phyloP scores from a whole-genome alignment of 2,113 vertebrate genomes.

The Saccopteryx bilineata region DNA sequence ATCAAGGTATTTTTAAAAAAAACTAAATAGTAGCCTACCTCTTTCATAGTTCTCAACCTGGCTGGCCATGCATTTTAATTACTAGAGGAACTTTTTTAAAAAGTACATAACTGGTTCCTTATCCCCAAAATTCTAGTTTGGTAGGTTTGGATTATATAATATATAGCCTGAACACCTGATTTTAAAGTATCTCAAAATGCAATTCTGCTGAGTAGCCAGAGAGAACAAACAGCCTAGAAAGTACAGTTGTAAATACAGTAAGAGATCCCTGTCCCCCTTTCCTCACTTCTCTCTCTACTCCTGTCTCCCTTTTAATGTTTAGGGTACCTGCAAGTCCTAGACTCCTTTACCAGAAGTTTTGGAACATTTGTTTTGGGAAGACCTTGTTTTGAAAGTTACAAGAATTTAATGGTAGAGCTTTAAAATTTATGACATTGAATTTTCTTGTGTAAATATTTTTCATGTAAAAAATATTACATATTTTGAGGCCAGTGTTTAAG shows the following conservation, averaged over 20 bases:
- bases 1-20: slow-evolving; percentile 93
- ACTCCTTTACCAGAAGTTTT: slow-evolving; percentile 14
- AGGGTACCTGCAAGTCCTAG: neutral
- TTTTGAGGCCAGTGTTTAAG: slow-evolving; percentile 12
- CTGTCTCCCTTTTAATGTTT: neutral
- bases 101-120: neutral
- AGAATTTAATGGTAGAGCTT: slow-evolving; percentile 7
- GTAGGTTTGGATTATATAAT: neutral
- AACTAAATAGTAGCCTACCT: neutral
- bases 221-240: neutral
- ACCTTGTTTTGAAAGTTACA: neutral
- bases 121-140: neutral
- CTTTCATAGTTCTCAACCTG: neutral
- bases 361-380: slow-evolving; percentile 25
- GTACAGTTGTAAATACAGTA: neutral
- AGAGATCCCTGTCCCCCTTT: neutral
- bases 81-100: neutral
- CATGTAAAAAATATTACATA: neutral
- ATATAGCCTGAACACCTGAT: neutral
- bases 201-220: neutral
- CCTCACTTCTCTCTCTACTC: neutral
- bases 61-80: neutral
- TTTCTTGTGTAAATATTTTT: slow-evolving; percentile 34
- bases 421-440: slow-evolving; percentile 24
- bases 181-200: neutral